These are phyloP conservation scores for Halisarca cf. caerulea DNA, from an alignment of 37 sponge, comb jelly and placozoan species.

Conservation along the genomic window DNA sequence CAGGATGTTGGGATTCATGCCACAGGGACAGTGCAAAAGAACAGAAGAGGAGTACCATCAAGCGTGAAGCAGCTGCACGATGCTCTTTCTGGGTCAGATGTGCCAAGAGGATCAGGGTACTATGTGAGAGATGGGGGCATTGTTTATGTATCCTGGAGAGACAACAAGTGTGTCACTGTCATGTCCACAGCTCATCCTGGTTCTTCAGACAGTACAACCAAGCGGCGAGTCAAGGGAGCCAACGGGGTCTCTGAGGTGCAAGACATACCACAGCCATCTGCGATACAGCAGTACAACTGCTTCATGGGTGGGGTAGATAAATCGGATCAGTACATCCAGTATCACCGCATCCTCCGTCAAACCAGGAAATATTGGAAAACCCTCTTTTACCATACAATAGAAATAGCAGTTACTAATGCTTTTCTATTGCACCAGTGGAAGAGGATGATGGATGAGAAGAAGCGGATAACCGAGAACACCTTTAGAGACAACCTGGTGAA, in stretches of 20 bases:
- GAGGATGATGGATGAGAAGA: background rate
- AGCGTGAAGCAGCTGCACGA: background rate
- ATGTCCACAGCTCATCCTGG: constrained; percentile 6
- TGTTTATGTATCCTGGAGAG: constrained; percentile 24
- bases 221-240: no score
- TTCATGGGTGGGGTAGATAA: constrained; percentile 51
- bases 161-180: constrained; percentile 15
- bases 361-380: constrained; percentile 58
- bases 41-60: background rate
- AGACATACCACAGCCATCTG: constrained; percentile 29
- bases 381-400: constrained; percentile 39
- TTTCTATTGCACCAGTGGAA: constrained; percentile 13
- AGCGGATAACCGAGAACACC: background rate
- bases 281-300: constrained; percentile 33
- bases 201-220: background rate
- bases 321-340: constrained; percentile 24
- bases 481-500: background rate
- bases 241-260: no score
- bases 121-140: background rate
- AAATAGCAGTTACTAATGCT: constrained; percentile 35
- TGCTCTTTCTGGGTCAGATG: background rate
- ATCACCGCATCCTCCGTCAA: constrained; percentile 33
- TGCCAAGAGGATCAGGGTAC: background rate
- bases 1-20: no score
- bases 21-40: constrained; percentile 8